These are phyloP conservation scores for Exephanes ischioxanthus DNA, from an alignment of 2,888 invertebrate species.

Conservation along the genomic window DNA sequence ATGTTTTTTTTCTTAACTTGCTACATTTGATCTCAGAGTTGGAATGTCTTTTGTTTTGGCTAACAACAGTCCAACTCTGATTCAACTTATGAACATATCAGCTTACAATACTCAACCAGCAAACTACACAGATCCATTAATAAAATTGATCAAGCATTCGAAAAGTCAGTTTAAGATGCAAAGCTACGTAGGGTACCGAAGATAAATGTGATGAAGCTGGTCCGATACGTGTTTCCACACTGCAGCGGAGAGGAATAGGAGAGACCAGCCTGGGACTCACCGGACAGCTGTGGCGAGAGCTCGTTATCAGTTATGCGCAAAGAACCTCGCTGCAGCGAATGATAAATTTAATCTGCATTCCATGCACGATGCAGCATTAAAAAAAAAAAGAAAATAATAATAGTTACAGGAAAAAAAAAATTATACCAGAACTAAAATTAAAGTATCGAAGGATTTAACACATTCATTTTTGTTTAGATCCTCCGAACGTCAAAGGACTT, in stretches of 20 bases:
- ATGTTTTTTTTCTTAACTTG: no score
- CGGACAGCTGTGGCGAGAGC: constrained; percentile 7
- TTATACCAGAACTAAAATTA: neutral
- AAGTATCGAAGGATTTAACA: neutral
- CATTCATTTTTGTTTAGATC: neutral
- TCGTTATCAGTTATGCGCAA: constrained; percentile 32
- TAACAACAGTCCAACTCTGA: neutral
- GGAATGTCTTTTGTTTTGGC: neutral
- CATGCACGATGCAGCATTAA: neutral
- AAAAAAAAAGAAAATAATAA: constrained; percentile 6
- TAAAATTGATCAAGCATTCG: neutral
- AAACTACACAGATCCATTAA: neutral
- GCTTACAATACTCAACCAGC: neutral
- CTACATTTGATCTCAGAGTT: no score
- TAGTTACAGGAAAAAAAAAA: neutral
- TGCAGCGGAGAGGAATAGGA: neutral
- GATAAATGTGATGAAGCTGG: neutral
- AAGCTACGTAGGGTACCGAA: neutral
- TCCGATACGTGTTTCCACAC: constrained; percentile 5
- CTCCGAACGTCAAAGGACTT: neutral
- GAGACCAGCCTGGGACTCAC: neutral
- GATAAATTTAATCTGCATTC: constrained; percentile 38
- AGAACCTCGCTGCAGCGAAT: constrained; percentile 3
- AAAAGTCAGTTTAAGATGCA: neutral
- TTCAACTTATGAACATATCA: neutral